A percentile compares a stretch with the other conserved stretches of the same genome.
Conservation (phyloP, 2,797 vertebrate genomes). For the Pipistrellus nathusii region DNA sequence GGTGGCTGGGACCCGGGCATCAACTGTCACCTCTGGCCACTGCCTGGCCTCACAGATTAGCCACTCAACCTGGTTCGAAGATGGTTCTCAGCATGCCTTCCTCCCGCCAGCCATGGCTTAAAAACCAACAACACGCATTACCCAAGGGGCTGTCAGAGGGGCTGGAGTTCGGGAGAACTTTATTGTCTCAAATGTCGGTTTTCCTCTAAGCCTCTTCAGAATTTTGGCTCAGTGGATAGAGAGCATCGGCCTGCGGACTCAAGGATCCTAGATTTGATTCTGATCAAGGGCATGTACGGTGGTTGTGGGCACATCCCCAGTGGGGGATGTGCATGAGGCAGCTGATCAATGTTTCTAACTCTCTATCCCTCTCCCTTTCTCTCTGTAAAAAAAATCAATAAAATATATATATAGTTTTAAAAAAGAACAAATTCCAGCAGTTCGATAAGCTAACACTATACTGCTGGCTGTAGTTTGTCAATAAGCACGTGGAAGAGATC, state of each 20-base stretch:
- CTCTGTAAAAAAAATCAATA: no score
- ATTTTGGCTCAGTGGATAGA: background rate
- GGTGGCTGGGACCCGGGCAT: background rate
- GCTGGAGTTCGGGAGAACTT: background rate
- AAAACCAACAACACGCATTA: background rate
- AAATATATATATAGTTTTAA: no score
- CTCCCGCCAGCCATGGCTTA: background rate
- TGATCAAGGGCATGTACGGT: no score
- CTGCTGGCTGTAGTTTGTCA: conserved; percentile 14
- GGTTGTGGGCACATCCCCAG: no score
- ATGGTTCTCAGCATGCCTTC: background rate
- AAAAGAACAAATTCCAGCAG: background rate
- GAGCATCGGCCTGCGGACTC: no score
- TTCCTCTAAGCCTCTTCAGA: conserved; percentile 22
- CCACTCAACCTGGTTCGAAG: background rate
- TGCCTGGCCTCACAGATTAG: rapidly evolving
- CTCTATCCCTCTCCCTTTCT: no score
- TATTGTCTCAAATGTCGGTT: background rate
- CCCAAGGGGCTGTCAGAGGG: background rate
- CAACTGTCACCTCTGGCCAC: no score
- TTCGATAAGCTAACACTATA: background rate
- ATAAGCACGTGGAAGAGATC: background rate
- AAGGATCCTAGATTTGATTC: no score
- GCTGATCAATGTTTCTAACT: no score
- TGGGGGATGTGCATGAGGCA: no score